phyloP scores from a whole-genome alignment of 2,797 vertebrate species.

The Parambassis ranga region DNA sequence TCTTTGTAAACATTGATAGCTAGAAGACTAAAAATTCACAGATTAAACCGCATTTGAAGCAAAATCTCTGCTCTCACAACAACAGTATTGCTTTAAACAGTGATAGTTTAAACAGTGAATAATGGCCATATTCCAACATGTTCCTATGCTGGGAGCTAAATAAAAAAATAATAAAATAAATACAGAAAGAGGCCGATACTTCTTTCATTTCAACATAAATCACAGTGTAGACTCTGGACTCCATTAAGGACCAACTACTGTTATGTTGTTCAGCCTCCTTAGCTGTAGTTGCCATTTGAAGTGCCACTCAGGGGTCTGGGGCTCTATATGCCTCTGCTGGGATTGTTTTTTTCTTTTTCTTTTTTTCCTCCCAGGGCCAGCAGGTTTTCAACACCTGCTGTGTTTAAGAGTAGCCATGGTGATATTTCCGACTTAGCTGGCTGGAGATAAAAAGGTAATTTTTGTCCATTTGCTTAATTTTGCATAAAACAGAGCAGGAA shows the following conservation, averaged over 20 bases:
- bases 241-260: conserved; percentile 26
- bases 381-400: conserved; percentile 23
- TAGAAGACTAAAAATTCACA: too few relatives aligned
- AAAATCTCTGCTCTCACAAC: too few relatives aligned
- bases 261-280: conserved; percentile 44
- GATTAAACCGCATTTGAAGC: too few relatives aligned
- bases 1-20: too few relatives aligned
- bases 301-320: conserved; percentile 18
- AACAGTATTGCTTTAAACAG: background rate
- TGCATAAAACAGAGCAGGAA: too few relatives aligned
- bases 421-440: conserved; percentile 16
- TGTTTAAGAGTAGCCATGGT: conserved; percentile 18
- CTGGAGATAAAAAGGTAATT: conserved; percentile 21
- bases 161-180: background rate
- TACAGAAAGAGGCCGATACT: too few relatives aligned
- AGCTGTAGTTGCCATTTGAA: conserved; percentile 41
- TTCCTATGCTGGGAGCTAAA: too few relatives aligned
- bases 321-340: background rate
- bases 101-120: too few relatives aligned
- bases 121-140: too few relatives aligned
- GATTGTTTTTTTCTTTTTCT: too few relatives aligned
- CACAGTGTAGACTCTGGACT: conserved; percentile 2
- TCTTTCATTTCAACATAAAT: conserved; percentile 22
- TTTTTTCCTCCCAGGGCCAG: background rate
- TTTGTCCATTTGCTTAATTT: conserved; percentile 13